Conservation (phyloP, 2,113 vertebrate genomes). For the Tupaia tana region DNA sequence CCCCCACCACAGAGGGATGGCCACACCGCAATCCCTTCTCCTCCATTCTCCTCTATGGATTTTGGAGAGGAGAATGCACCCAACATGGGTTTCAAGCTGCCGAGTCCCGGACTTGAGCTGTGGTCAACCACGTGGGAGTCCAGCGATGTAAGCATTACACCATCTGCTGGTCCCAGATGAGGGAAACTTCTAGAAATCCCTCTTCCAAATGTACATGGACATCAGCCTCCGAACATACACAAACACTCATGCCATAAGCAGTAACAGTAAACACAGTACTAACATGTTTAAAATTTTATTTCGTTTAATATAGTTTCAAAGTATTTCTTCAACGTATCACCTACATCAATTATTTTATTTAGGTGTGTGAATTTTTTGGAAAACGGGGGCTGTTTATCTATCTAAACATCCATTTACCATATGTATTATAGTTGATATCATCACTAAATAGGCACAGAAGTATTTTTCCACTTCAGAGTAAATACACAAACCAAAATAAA, state of each 20-base stretch:
- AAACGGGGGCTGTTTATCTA: neutral
- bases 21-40: too few species aligned
- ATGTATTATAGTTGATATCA: neutral
- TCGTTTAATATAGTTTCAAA: conserved; percentile 17
- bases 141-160: too few species aligned
- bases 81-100: too few species aligned
- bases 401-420: neutral
- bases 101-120: too few species aligned
- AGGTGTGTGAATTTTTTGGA: neutral
- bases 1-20: too few species aligned
- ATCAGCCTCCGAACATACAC: too few species aligned
- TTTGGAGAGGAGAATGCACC: too few species aligned
- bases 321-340: neutral
- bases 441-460: neutral
- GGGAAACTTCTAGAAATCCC: too few species aligned
- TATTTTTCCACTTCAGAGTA: conserved; percentile 19
- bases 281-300: neutral
- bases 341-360: conserved; percentile 29
- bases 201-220: too few species aligned
- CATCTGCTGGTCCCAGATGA: too few species aligned
- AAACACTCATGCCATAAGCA: neutral
- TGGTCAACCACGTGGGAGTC: too few species aligned
- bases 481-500: conserved; percentile 25
- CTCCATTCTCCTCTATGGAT: too few species aligned
- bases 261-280: neutral